Conservation (phyloP, 2,113 vertebrate species). For the Oryzias javanicus region DNA sequence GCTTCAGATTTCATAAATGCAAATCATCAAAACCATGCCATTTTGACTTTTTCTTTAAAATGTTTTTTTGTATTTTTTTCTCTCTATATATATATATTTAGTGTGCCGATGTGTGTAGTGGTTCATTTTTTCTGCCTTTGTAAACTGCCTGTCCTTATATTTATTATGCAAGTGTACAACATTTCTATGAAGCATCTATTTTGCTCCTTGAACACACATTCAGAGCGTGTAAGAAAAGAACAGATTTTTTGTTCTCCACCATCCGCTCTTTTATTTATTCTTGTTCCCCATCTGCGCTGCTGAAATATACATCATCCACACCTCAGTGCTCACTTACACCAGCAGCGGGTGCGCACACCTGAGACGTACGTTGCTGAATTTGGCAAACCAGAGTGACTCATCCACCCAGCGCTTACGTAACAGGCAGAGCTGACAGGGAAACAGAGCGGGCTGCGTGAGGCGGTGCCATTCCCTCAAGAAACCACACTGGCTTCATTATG, state of each 20-base stretch:
- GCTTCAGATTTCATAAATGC: conserved; percentile 79
- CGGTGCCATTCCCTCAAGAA: conserved; percentile 8
- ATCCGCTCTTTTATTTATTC: conserved; percentile 16
- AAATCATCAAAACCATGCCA: conserved; percentile 66
- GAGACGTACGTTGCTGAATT: conserved; percentile 51
- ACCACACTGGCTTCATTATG: conserved; percentile 14
- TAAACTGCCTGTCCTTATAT: conserved; percentile 6
- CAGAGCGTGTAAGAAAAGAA: neutral
- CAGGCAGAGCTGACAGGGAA: conserved; percentile 34
- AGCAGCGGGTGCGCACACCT: conserved; percentile 34
- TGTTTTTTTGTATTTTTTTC: conserved; percentile 11
- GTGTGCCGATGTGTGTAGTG: conserved; percentile 44
- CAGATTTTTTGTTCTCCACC: neutral
- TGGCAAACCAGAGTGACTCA: conserved; percentile 69
- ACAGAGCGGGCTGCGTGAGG: conserved; percentile 32
- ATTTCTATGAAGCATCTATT: neutral
- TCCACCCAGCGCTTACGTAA: conserved; percentile 62
- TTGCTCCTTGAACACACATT: conserved; percentile 3
- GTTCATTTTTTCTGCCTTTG: conserved; percentile 6
- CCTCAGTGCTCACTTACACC: conserved; percentile 41
- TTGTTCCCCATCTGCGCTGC: conserved; percentile 38
- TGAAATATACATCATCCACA: conserved; percentile 48
- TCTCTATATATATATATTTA: conserved; percentile 30
- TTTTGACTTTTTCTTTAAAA: conserved; percentile 24
- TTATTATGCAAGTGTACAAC: conserved; percentile 13